Evolutionary conservation across 2,888 invertebrate species (phyloP), one percentile per base, ranked within the genome.

Genomic region (Electrophaes corylata): DNA sequence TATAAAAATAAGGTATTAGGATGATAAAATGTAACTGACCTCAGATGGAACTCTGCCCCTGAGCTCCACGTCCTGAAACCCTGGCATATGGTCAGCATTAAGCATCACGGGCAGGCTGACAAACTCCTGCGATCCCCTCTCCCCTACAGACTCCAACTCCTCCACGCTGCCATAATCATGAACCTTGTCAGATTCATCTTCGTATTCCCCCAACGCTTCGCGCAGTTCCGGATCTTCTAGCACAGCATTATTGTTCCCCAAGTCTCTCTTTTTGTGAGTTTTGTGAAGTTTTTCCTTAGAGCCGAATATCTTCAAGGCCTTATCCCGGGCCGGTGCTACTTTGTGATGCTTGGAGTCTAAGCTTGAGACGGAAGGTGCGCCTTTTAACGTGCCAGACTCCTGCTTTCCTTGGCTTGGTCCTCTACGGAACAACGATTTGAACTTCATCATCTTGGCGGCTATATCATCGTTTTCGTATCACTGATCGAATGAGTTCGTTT

Each of bases 391-490:
- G 55, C 58, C 58, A 11, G 84, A 72, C 81, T 93, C 84, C 83
- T 91, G 90, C 76, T 93, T 91, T 72, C 91, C 90, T 75, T 90
- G 92, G 78, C 93, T 93, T 83, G 95, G 95, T 79, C 96, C 96
- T 95, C 96, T 96, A 93, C 96, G 96, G 93, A 97, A 97, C 87
- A 97, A 94, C 81, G 96, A 96, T 94, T 96, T 96, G 92, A 97
- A 95, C 94, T 96, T 97, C 94, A 96, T 96, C 96, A 96, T 96
- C 92, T 94, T 95, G 91, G 80, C 78, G 78, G 35, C 56, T 77
- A 77, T 76, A 65, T 60, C 78, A 65, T 87, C 81, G 84, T 84
- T 82, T 78, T 86, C 82, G 87, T 84, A 75, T 84, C 83, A 88
- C 83, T 85, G 81, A 79, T 88, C 84, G 84, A 78, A 70, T 52